Evolutionary conservation across 2,113 vertebrate species (phyloP), one percentile per base, ranked within the genome.

Genomic region (Ceratotherium simum): DNA sequence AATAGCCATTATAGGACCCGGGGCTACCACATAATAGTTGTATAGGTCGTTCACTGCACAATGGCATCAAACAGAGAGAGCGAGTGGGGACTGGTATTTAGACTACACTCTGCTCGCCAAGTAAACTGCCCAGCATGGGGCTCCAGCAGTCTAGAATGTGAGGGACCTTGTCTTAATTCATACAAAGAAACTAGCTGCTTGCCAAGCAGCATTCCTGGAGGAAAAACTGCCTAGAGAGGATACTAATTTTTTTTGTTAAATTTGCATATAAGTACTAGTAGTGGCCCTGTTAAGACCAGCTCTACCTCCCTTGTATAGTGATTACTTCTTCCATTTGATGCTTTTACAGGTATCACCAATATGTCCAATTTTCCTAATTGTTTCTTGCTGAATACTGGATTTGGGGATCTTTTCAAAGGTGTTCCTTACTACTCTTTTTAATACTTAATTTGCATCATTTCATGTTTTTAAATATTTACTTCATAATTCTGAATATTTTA

Each of bases 401-500:
- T 39, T 67, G 6, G 6, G 29, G 9, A 2, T 48, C 20, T 94
- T 78, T 36, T 60, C 9, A 79, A 91, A 83, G 33, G 1, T 56
- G 3, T 72, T 36, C 5, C 29, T 88, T 72, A 39, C 21, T 56
- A 48, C 18, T 75, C 1, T 31, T 76, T 65, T 91, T 91, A 93
- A 60, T 56, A 79, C 17, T 58, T 88, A 78, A 83, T 72, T 88
- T 51, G 51, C 80, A 96, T 14, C 1, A 69, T 54, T 78, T 79
- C 48, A 8, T 87, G 13, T 62, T 62, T 90, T 96, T 39, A 58
- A 95, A 93, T 70, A 95, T 94, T 78, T 51, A 51, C 36, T 81
- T 78, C 31, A 64, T n/a, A 92, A 82, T 90, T 73, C 3, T 91
- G 10, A 29, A n/a, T 64, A 69, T 62, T 81, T 95, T 42, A 18